A percentile compares a stretch with the other conserved stretches of the same genome.
Conservation (phyloP, 2,797 vertebrate species). For the Parauchenoglanis ngamensis region DNA sequence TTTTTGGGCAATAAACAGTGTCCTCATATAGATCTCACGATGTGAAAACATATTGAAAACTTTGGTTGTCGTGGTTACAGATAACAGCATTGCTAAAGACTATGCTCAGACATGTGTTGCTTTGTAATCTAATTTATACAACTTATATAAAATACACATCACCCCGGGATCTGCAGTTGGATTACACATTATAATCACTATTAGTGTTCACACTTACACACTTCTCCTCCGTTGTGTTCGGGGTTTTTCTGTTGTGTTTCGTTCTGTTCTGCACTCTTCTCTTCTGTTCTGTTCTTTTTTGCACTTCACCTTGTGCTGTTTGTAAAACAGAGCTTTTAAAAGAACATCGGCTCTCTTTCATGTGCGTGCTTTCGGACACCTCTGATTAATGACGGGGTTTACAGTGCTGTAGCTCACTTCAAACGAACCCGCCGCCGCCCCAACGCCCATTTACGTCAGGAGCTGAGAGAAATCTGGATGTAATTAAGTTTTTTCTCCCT, state of each 20-base stretch:
- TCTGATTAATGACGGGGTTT: constrained; percentile 55
- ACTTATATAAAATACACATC: no score
- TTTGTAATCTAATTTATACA: no score
- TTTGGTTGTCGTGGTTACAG: background rate
- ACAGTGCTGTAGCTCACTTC: constrained; percentile 47
- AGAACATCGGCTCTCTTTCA: constrained; percentile 35
- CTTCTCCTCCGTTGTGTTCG: background rate
- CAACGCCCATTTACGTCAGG: constrained; percentile 34
- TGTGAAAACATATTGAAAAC: background rate
- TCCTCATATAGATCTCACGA: background rate
- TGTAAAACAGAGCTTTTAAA: constrained; percentile 8
- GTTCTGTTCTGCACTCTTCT: background rate
- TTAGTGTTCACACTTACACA: no score
- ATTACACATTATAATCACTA: no score
- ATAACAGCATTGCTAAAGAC: background rate
- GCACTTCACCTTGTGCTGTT: constrained; percentile 4
- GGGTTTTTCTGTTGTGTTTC: background rate
- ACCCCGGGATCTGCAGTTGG: no score
- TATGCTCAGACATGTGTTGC: background rate
- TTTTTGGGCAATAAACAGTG: no score
- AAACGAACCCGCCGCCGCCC: constrained; percentile 29
- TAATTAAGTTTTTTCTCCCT: constrained; percentile 53
- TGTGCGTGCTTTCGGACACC: constrained; percentile 45
- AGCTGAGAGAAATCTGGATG: constrained; percentile 65
- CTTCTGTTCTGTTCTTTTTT: background rate